Base-by-base conservation (phyloP, 2,113 vertebrate species). In the Centropristis striata region DNA sequence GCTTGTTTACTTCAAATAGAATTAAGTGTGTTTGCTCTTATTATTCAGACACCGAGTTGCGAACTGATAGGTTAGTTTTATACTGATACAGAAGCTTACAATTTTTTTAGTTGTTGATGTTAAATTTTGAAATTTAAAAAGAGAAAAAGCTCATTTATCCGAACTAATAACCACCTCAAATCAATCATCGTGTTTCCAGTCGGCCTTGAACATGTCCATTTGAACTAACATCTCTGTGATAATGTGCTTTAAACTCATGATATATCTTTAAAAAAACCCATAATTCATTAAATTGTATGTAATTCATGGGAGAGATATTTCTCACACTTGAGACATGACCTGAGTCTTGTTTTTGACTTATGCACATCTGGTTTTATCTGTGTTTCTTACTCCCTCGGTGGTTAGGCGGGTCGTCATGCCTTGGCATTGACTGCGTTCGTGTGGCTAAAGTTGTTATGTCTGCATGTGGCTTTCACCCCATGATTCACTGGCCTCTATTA, bases 381-480 rank as follows among this genome's bases (percentile, higher is more conserved):
- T 70, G 59, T 71, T 42, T 69, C 69, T 58, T 39, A 73, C 23
- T 75, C 36, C 8, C 51, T 54, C 32, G 4, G 32, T 61, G 60
- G 23, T 51, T 23, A 44, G 53, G 64, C 3, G 2, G 55, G 27
- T 42, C 69, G 71, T 68, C 68, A 67, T 79, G 64, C 21, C 37
- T 71, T 44, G 36, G 69, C 77, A 61, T 81, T 63, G 79, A 73
- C 60, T 79, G 27, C 61, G 63, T 50, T 51, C 0, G 5, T 88
- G 80, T 70, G 85, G 76, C 46, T 51, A 75, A 13, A 13, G 79
- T 80, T 90, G 87, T 91, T 92, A 87, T 91, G 90, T 90, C 90
- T 91, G 75, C 65, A n/a, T 61, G 58, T 32, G 36, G 83, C 66
- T 83, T 83, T 86, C 32, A 51, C 57, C 25, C 50, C 11, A 28